Evolutionary conservation across 2,888 invertebrate species (phyloP).

Genomic region (Parasteatoda lunata): DNA sequence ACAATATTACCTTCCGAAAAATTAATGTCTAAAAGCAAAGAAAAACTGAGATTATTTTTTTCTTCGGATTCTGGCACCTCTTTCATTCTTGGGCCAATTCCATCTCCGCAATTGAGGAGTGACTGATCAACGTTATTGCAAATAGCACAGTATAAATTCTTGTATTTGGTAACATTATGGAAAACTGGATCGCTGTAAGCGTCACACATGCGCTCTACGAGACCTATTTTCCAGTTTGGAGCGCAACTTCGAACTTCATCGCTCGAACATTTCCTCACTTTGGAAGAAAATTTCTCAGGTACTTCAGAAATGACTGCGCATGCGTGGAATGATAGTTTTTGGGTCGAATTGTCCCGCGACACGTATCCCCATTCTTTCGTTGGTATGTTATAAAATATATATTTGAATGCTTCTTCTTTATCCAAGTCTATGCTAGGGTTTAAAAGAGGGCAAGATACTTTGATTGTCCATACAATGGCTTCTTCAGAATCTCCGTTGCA

Average conservation of each 20-base stretch:
- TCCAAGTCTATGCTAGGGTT: constrained; percentile 16
- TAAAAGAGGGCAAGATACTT: constrained; percentile 38
- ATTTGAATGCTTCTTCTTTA: constrained; percentile 55
- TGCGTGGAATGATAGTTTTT: constrained; percentile 49
- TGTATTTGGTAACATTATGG: constrained; percentile 40
- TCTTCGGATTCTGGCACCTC: constrained; percentile 19
- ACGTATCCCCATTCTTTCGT: constrained; percentile 60
- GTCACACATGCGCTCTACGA: constrained; percentile 33
- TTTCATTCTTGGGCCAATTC: constrained; percentile 29
- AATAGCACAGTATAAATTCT: constrained; percentile 60
- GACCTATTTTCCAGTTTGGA: constrained; percentile 39
- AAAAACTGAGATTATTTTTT: constrained; percentile 46
- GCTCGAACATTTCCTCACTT: constrained; percentile 12
- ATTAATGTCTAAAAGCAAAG: constrained; percentile 55
- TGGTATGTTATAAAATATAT: constrained; percentile 57
- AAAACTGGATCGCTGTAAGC: constrained; percentile 49
- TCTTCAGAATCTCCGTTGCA: constrained; percentile 57
- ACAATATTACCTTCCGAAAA: constrained; percentile 54
- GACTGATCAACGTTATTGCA: constrained; percentile 56
- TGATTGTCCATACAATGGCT: constrained; percentile 44
- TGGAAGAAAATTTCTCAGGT: constrained; percentile 9
- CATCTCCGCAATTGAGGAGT: constrained; percentile 37
- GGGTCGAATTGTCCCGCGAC: constrained; percentile 23
- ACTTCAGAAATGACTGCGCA: constrained; percentile 40
- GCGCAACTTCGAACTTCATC: constrained; percentile 34